phyloP scores from a whole-genome alignment of 1,140 invertebrate species.

The Megalonaias nervosa region DNA sequence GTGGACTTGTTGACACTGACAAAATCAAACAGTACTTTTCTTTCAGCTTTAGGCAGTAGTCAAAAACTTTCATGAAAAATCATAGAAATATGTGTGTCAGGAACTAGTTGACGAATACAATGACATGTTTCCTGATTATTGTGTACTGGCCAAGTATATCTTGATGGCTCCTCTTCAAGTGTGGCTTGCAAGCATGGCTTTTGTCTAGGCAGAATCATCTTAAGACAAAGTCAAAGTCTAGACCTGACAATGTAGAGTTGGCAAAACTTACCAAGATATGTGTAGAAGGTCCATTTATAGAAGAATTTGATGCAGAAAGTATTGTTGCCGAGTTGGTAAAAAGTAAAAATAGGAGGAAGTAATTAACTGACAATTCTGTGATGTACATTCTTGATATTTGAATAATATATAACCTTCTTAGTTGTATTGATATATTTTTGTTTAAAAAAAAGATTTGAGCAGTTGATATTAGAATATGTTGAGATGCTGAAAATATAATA shows the following conservation, averaged over 20 bases:
- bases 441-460: too few species aligned
- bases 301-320: too few species aligned
- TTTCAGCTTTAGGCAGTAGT: background rate
- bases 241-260: background rate
- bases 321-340: too few species aligned
- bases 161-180: background rate
- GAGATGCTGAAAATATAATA: too few species aligned
- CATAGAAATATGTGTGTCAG: background rate
- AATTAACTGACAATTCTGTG: too few species aligned
- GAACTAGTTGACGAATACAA: background rate
- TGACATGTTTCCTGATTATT: background rate
- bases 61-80: too few species aligned
- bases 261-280: slow-evolving; percentile 4
- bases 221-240: background rate
- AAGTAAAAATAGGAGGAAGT: too few species aligned
- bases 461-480: too few species aligned
- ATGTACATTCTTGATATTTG: too few species aligned
- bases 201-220: background rate
- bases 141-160: slow-evolving; percentile 4
- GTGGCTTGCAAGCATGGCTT: background rate
- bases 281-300: background rate
- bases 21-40: background rate
- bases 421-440: too few species aligned
- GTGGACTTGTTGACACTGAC: slow-evolving; percentile 2
- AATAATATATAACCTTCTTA: too few species aligned